phyloP scores from a whole-genome alignment of 2,797 vertebrate genomes.

The Strix occidentalis region DNA sequence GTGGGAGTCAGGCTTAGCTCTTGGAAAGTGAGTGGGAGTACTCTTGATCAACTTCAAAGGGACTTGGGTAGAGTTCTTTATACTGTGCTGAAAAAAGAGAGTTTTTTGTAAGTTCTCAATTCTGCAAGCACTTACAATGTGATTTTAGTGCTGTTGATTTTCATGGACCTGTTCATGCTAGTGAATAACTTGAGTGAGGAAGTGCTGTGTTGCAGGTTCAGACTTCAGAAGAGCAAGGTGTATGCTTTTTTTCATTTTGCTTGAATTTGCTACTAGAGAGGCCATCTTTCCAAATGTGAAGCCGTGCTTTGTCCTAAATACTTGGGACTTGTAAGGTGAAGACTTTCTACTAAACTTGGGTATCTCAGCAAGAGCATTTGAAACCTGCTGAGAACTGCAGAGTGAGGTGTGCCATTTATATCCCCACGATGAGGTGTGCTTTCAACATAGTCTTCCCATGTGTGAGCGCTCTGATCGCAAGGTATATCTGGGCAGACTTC shows the following conservation, averaged over 20 bases:
- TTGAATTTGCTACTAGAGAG: background rate
- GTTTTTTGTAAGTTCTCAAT: background rate
- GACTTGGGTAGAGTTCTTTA: background rate
- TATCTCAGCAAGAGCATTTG: background rate
- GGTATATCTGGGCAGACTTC: background rate
- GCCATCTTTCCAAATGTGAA: background rate
- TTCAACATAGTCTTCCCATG: background rate
- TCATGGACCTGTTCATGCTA: background rate
- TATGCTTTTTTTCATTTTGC: background rate
- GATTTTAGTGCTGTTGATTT: background rate
- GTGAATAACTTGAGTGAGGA: background rate
- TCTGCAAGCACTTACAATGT: background rate
- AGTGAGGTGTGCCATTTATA: background rate
- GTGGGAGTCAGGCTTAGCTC: background rate
- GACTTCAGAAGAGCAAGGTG: background rate
- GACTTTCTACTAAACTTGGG: background rate
- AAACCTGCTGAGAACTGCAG: background rate
- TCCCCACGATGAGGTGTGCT: background rate
- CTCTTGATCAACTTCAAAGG: constrained; percentile 18
- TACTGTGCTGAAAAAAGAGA: background rate
- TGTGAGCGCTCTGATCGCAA: background rate
- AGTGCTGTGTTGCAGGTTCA: background rate
- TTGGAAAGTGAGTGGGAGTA: constrained; percentile 4
- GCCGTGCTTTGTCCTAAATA: background rate
- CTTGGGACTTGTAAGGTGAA: background rate